A percentile compares a stretch with the other conserved stretches of the same genome.
Evolutionary conservation across 2,888 invertebrate species (phyloP).

Genomic region (Myopa testacea): DNA sequence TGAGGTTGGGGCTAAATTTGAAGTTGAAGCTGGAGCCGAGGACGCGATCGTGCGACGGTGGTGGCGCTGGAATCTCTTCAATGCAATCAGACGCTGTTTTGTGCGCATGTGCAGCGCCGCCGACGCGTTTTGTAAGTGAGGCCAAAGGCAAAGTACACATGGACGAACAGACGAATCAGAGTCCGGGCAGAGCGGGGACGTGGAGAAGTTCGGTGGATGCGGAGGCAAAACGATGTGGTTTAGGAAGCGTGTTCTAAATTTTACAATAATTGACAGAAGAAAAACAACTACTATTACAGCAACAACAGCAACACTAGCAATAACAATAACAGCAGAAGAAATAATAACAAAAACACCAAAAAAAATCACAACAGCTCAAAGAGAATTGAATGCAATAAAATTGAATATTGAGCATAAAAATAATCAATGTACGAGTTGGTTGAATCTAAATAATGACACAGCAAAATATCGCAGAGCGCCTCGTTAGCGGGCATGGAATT

Average conservation of each 20-base stretch:
- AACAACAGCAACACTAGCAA: conserved; percentile 2
- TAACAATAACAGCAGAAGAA: conserved; percentile 34
- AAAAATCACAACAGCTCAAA: conserved; percentile 2
- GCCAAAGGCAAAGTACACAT: neutral
- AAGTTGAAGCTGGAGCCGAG: neutral
- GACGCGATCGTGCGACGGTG: neutral
- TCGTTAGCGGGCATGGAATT: neutral
- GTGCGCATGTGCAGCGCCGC: conserved; percentile 19
- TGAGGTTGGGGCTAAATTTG: neutral
- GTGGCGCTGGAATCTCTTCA: conserved; percentile 6
- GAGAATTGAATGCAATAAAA: conserved; percentile 27
- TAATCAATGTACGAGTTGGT: conserved; percentile 30
- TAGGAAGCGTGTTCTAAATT: conserved; percentile 57
- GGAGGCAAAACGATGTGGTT: conserved; percentile 20
- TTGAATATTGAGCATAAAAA: conserved; percentile 38
- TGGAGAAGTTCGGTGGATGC: neutral
- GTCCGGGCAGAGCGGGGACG: neutral
- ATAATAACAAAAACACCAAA: conserved; percentile 41
- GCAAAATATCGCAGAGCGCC: conserved; percentile 15
- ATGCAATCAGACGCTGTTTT: conserved; percentile 1
- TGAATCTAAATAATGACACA: conserved; percentile 29
- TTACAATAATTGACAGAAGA: conserved; percentile 60
- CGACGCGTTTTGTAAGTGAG: neutral
- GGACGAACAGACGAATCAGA: neutral
- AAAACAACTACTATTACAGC: conserved; percentile 49